phyloP scores from a whole-genome alignment of 2,113 vertebrate species.

The Symphodus melops region DNA sequence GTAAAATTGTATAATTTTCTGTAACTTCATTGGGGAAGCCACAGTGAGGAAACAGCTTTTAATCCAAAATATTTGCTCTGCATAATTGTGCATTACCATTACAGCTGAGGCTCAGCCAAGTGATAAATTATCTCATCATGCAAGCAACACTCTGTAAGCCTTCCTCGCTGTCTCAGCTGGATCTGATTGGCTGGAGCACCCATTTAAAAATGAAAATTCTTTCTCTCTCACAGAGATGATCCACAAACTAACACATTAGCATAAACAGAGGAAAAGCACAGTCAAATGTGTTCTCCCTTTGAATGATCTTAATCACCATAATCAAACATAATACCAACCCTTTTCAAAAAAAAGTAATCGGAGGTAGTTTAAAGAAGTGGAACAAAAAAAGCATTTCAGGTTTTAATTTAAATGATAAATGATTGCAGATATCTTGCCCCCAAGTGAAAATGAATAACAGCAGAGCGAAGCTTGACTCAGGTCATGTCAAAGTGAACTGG shows the following conservation, averaged over 20 bases:
- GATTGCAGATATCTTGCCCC: background rate
- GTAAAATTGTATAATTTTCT: background rate
- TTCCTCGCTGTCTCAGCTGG: slow-evolving; percentile 8
- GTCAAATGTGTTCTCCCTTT: background rate
- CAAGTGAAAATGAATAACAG: background rate
- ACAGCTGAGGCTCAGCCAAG: slow-evolving; percentile 5
- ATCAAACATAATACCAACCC: background rate
- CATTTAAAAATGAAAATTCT: background rate
- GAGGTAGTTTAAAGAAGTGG: background rate
- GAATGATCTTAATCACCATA: background rate
- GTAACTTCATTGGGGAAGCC: background rate
- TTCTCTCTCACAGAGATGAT: background rate
- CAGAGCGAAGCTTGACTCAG: background rate
- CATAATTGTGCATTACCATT: slow-evolving; percentile 8
- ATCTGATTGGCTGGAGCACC: slow-evolving; percentile 16
- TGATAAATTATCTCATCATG: slow-evolving; percentile 15
- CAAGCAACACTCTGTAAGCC: background rate
- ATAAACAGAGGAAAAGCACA: background rate
- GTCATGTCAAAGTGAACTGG: slow-evolving; percentile 7
- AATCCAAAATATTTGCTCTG: slow-evolving; percentile 16
- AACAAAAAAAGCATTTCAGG: background rate
- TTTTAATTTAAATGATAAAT: background rate
- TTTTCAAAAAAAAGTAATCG: background rate
- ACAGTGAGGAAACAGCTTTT: slow-evolving; percentile 10
- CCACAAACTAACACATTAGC: background rate